These are phyloP conservation scores for Acrocyrtus sp. DNA, from an alignment of 2,888 invertebrate genomes.

Conservation along the genomic window DNA sequence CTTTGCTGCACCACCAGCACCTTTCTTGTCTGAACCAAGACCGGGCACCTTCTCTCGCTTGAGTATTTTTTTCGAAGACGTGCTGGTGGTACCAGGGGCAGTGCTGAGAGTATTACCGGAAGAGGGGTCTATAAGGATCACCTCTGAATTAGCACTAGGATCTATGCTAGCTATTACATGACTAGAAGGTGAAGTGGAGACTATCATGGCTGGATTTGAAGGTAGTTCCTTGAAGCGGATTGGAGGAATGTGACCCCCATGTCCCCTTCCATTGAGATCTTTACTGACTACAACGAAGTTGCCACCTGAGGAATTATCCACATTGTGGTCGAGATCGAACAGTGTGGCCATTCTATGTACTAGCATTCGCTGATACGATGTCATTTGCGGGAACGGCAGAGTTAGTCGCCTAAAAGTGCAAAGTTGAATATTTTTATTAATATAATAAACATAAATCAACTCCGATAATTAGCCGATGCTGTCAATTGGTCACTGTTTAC, in stretches of 20 bases:
- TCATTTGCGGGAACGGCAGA: slow-evolving; percentile 90
- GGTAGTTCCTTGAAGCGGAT: slow-evolving; percentile 39
- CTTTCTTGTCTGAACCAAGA: slow-evolving; percentile 39
- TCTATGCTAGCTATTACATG: slow-evolving; percentile 4
- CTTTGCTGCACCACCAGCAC: slow-evolving; percentile 64
- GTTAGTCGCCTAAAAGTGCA: slow-evolving; percentile 73
- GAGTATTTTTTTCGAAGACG: slow-evolving; percentile 40
- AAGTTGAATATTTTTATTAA: not conserved
- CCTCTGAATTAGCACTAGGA: not conserved
- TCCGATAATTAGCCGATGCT: no score
- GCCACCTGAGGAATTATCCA: slow-evolving; percentile 78
- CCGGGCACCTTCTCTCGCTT: slow-evolving; percentile 37
- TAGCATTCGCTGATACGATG: slow-evolving; percentile 95
- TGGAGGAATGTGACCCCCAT: slow-evolving; percentile 22
- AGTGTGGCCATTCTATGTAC: slow-evolving; percentile 94
- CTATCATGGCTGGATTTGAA: slow-evolving; percentile 3
- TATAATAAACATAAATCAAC: no score
- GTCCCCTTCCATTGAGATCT: slow-evolving; percentile 69
- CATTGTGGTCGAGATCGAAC: slow-evolving; percentile 94
- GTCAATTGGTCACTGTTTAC: slow-evolving; percentile 64
- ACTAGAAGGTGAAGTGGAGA: slow-evolving; percentile 22
- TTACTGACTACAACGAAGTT: slow-evolving; percentile 82
- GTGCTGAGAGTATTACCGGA: slow-evolving; percentile 22
- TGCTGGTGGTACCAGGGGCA: not conserved
- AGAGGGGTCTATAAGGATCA: not conserved